Conservation (phyloP, 1,140 invertebrate genomes). For the Eumaeus atala region DNA sequence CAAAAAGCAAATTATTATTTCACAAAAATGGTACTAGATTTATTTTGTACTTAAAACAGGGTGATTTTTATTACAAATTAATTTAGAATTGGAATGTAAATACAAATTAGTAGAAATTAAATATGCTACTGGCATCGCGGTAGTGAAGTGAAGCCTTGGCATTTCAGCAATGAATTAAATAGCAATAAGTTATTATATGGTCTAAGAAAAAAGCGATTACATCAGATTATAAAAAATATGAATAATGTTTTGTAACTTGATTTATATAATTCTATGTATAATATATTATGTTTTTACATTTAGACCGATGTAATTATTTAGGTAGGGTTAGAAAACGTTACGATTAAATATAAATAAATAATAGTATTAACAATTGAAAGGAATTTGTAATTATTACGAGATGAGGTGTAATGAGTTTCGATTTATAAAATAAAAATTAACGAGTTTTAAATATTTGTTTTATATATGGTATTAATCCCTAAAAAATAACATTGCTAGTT, state of each 20-base stretch:
- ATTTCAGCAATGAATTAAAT: conserved; percentile 25
- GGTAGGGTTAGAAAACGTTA: conserved; percentile 58
- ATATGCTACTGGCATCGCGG: conserved; percentile 28
- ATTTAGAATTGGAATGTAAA: conserved; percentile 32
- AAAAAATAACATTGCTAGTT: not conserved
- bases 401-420: conserved; percentile 69
- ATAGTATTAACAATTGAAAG: conserved; percentile 60
- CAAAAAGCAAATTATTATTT: conserved; percentile 17
- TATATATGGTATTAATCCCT: not conserved
- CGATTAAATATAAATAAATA: conserved; percentile 62
- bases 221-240: not conserved
- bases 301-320: conserved; percentile 64
- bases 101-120: conserved; percentile 32
- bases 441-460: conserved; percentile 60
- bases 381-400: conserved; percentile 70
- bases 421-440: conserved; percentile 74
- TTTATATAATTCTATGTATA: conserved; percentile 47
- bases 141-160: conserved; percentile 28
- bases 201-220: not conserved
- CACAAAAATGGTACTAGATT: conserved; percentile 12
- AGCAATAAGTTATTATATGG: conserved; percentile 40
- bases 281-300: conserved; percentile 39
- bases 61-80: conserved; percentile 22
- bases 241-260: conserved; percentile 53
- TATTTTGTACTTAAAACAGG: conserved; percentile 35